phyloP scores from a whole-genome alignment of 2,888 invertebrate species.

The Lathronympha strigana region DNA sequence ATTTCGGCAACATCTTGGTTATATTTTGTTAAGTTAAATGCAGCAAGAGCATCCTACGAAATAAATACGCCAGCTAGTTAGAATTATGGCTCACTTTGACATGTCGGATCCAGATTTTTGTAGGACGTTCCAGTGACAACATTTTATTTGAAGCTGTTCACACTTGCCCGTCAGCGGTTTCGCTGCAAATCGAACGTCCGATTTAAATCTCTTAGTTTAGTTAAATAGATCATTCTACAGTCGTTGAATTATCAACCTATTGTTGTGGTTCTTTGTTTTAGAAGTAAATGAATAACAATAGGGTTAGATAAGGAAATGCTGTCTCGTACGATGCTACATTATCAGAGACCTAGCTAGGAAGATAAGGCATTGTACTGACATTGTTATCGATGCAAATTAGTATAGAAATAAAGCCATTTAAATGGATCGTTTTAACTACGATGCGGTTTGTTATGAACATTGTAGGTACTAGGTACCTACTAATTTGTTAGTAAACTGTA shows the following conservation, averaged over 20 bases:
- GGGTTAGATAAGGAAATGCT: slow-evolving; percentile 23
- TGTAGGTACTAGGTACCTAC: neutral
- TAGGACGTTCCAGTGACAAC: no score
- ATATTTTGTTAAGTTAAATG: slow-evolving; percentile 1
- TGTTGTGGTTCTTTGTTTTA: slow-evolving; percentile 18
- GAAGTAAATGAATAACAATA: slow-evolving; percentile 19
- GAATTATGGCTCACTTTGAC: no score
- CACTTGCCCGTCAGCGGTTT: no score
- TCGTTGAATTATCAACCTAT: neutral
- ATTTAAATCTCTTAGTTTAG: neutral
- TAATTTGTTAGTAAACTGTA: slow-evolving; percentile 14
- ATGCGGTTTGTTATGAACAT: neutral
- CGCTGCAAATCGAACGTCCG: no score
- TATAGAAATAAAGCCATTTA: neutral
- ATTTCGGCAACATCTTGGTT: neutral
- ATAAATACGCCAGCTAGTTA: no score
- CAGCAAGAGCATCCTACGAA: neutral
- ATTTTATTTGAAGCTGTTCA: no score
- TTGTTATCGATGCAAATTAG: neutral
- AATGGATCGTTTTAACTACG: neutral
- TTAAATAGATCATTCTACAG: neutral
- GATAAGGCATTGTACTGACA: slow-evolving; percentile 11
- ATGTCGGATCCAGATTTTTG: no score
- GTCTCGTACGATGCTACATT: slow-evolving; percentile 15
- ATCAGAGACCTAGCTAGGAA: slow-evolving; percentile 14